phyloP scores from a whole-genome alignment of 2,113 vertebrate species.

The Pangasianodon gigas region DNA sequence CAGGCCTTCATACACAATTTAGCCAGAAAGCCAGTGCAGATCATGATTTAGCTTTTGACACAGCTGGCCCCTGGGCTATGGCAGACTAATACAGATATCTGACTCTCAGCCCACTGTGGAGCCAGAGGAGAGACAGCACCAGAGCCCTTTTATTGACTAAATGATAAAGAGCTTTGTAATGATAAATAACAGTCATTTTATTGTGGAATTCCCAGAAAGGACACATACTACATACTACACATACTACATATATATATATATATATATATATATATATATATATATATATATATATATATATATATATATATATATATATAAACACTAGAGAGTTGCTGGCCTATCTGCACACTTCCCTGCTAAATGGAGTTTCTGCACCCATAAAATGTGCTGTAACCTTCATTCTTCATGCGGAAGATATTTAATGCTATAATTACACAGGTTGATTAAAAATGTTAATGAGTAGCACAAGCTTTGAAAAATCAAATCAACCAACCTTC shows the following conservation, averaged over 20 bases:
- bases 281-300: conserved; percentile 76
- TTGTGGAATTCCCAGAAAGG: conserved; percentile 99
- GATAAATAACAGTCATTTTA: conserved; percentile 99
- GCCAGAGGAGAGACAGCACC: conserved; percentile 83
- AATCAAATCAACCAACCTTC: background rate
- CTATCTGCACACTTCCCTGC: background rate
- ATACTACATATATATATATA: conserved; percentile 64
- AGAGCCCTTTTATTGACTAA: conserved; percentile 99
- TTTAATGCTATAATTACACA: conserved; percentile 11
- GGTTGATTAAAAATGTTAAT: background rate
- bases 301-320: background rate
- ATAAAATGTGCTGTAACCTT: background rate
- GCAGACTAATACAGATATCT: conserved; percentile 99
- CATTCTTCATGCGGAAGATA: background rate
- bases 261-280: conserved; percentile 74
- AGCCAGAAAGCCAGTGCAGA: conserved; percentile 99
- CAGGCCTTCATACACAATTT: conserved; percentile 99
- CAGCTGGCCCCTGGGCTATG: conserved; percentile 92
- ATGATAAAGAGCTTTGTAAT: conserved; percentile 99
- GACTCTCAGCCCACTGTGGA: conserved; percentile 93
- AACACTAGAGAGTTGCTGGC: background rate
- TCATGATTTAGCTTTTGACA: conserved; percentile 99
- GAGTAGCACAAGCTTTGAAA: background rate
- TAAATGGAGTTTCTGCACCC: background rate
- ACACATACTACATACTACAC: conserved; percentile 84